Percentiles rank a stretch among this genome's conserved stretches.
phyloP scores from a whole-genome alignment of 2,113 vertebrate species.

The Plectropomus leopardus region DNA sequence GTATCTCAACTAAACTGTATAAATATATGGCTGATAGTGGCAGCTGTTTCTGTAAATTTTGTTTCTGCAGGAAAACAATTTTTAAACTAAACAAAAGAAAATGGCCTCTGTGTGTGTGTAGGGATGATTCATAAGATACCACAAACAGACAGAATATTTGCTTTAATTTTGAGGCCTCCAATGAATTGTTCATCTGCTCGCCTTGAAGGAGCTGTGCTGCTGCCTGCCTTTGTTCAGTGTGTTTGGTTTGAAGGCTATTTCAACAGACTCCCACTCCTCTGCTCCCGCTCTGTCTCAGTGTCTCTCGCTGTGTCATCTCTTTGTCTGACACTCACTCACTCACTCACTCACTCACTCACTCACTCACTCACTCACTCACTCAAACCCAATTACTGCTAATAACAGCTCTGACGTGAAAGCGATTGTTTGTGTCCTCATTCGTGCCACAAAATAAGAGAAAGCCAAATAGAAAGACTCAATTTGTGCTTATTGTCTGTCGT shows the following conservation, averaged over 20 bases:
- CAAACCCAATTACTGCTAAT: conserved; percentile 40
- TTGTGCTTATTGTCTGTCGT: not conserved
- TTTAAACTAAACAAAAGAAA: conserved; percentile 35
- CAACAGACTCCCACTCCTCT: conserved; percentile 64
- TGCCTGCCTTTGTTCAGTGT: conserved; percentile 60
- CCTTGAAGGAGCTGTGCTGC: conserved; percentile 62
- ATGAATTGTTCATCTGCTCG: conserved; percentile 46
- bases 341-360: conserved; percentile 25
- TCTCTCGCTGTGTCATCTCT: conserved; percentile 64
- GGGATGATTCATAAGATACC: conserved; percentile 37
- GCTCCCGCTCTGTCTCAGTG: conserved; percentile 53
- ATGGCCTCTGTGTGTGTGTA: conserved; percentile 10
- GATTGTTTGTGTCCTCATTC: not conserved
- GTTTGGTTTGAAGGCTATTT: conserved; percentile 72
- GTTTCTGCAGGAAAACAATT: conserved; percentile 28
- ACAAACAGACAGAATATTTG: conserved; percentile 55
- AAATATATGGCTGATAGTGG: not conserved
- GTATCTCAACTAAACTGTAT: not conserved
- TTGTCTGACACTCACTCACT: conserved; percentile 48
- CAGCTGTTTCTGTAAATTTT: conserved; percentile 9
- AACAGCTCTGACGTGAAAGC: not conserved
- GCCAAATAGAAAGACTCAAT: not conserved
- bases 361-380: conserved; percentile 18
- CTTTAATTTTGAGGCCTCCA: conserved; percentile 58
- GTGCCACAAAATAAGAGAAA: not conserved